Conservation (phyloP, 2,797 vertebrate genomes). For the Champsocephalus esox region DNA sequence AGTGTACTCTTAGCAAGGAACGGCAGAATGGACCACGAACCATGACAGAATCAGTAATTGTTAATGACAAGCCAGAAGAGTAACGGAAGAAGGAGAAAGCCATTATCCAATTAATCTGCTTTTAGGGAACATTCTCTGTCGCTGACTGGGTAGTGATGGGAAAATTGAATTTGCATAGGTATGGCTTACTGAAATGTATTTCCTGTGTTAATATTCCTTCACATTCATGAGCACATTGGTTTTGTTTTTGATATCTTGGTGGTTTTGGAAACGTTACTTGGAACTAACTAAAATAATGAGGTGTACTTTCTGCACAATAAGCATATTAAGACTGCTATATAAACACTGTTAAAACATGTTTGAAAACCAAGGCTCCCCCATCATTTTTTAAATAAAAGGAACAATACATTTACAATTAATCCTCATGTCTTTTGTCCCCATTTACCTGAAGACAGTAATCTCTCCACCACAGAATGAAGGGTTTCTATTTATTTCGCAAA, state of each 20-base stretch:
- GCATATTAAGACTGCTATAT: not conserved
- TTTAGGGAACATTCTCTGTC: constrained; percentile 61
- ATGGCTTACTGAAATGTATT: not conserved
- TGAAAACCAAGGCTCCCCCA: not conserved
- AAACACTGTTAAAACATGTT: not conserved
- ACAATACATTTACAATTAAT: not conserved
- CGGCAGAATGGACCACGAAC: constrained; percentile 50
- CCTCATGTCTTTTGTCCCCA: not conserved
- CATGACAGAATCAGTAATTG: constrained; percentile 62
- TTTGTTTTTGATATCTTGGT: not conserved
- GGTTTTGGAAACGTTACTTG: not conserved
- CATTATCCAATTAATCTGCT: constrained; percentile 79
- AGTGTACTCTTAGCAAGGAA: constrained; percentile 21
- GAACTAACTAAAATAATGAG: not conserved
- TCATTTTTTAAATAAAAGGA: not conserved
- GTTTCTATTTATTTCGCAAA: constrained; percentile 33
- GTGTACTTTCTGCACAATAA: not conserved
- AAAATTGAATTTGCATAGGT: not conserved
- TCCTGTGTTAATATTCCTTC: constrained; percentile 8
- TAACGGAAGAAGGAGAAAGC: constrained; percentile 61
- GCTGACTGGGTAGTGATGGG: constrained; percentile 11
- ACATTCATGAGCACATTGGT: constrained; percentile 4
- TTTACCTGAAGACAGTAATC: not conserved
- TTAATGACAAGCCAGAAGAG: constrained; percentile 42
- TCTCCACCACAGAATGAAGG: not conserved